A percentile compares a stretch with the other conserved stretches of the same genome.
phyloP scores from a whole-genome alignment of 2,888 invertebrate genomes.

The Acanthoscelides obtectus region DNA sequence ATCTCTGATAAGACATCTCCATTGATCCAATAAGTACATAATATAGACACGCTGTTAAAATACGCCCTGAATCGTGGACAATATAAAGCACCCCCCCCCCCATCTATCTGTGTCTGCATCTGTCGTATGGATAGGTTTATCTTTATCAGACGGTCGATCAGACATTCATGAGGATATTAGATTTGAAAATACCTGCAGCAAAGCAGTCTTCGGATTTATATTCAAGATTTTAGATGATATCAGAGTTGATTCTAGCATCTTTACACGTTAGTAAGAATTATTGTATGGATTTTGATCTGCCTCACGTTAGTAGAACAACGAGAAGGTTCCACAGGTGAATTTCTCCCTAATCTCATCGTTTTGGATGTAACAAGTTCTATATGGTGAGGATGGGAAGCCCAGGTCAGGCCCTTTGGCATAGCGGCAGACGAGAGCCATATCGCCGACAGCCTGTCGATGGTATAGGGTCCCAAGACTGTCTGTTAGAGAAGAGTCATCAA shows the following conservation, averaged over 20 bases:
- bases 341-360: no score
- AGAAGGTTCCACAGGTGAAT: no score
- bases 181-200: neutral
- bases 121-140: neutral
- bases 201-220: neutral
- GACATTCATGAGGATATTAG: neutral
- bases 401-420: no score
- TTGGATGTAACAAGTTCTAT: no score
- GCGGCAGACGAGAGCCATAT: no score
- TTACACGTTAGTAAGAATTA: neutral
- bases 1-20: neutral
- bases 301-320: no score
- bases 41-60: neutral
- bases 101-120: no score
- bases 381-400: no score
- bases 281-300: neutral
- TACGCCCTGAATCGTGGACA: neutral
- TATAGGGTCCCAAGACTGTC: no score
- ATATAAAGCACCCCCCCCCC: neutral
- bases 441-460: no score
- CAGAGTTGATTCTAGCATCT: neutral
- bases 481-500: no score
- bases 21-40: neutral
- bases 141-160: neutral
- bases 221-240: neutral